These are phyloP conservation scores for Aythya baeri DNA, from an alignment of 2,113 vertebrate genomes.

Conservation along the genomic window DNA sequence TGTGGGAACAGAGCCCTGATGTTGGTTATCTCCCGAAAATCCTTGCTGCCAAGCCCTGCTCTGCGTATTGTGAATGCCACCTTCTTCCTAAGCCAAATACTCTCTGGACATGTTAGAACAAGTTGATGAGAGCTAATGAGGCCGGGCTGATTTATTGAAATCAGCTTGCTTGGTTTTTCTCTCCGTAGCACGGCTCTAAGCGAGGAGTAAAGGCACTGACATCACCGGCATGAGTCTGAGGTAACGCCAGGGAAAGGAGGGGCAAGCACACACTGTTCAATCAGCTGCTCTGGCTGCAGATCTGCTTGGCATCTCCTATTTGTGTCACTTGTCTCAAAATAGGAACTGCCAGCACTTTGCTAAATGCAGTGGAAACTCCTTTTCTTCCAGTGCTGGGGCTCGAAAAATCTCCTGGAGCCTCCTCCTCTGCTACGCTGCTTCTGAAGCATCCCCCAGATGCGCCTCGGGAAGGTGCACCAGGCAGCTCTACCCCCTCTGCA, in stretches of 20 bases:
- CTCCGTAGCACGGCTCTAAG: background rate
- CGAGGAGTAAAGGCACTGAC: background rate
- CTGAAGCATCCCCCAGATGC: background rate
- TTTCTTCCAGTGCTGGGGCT: background rate
- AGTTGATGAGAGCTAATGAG: background rate
- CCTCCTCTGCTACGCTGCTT: background rate
- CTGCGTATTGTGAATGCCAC: background rate
- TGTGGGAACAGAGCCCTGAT: background rate
- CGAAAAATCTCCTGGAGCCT: background rate
- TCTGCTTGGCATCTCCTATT: background rate
- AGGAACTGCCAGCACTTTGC: background rate
- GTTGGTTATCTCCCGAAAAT: background rate
- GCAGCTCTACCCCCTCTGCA: rapidly evolving
- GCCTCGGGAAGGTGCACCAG: background rate
- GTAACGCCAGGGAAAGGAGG: background rate
- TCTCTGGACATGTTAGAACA: background rate
- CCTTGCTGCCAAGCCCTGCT: background rate
- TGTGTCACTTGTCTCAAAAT: background rate
- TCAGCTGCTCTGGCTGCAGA: background rate
- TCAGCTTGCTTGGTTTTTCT: background rate
- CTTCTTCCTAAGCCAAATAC: background rate
- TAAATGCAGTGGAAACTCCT: background rate
- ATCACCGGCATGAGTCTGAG: background rate
- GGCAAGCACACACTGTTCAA: background rate
- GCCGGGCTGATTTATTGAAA: background rate